A percentile compares a stretch with the other conserved stretches of the same genome.
phyloP scores from a whole-genome alignment of 2,113 vertebrate species.

The Onychostruthus taczanowskii region DNA sequence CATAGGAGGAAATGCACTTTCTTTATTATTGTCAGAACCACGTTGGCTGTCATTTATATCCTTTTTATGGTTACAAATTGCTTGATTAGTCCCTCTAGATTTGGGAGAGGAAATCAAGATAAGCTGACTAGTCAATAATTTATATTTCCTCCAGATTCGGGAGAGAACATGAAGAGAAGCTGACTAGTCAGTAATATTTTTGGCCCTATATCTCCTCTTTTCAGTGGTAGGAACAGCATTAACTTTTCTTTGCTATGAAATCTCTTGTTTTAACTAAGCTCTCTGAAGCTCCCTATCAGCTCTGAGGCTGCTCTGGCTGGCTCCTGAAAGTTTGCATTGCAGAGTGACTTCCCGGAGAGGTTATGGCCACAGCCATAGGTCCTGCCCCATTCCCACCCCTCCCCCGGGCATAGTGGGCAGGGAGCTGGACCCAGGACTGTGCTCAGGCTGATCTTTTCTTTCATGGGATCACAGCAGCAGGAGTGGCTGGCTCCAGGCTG shows the following conservation, averaged over 20 bases:
- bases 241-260: neutral
- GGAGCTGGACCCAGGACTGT: neutral
- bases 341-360: neutral
- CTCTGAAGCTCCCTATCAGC: neutral
- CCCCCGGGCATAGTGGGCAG: rapidly evolving
- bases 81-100: neutral
- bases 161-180: neutral
- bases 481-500: neutral
- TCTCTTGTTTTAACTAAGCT: neutral
- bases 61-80: neutral
- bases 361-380: rapidly evolving
- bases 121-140: neutral
- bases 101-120: neutral
- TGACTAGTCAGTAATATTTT: neutral
- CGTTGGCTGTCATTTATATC: neutral
- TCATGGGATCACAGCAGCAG: neutral
- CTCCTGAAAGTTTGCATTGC: neutral
- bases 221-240: neutral
- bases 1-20: neutral
- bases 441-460: neutral
- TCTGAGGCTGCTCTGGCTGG: neutral
- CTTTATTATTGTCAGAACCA: neutral
- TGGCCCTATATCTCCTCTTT: neutral
- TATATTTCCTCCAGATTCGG: neutral
- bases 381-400: neutral